Evolutionary conservation across 2,888 invertebrate genomes (phyloP).

Genomic region (Drosophila paracracens): DNA sequence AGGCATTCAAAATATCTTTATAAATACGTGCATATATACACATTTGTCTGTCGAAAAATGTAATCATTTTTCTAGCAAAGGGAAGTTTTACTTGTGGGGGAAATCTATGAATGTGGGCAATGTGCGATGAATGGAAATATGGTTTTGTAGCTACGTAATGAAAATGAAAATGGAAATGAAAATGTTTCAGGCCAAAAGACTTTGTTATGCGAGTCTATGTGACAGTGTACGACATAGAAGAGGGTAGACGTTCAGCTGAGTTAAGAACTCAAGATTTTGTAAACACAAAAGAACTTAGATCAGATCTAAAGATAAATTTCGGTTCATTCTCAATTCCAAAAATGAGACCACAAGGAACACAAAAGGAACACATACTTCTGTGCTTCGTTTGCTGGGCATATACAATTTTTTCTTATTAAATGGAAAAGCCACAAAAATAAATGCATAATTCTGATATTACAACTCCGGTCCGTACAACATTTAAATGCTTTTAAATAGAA

Average conservation of each 20-base stretch:
- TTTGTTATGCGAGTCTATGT: conserved; percentile 38
- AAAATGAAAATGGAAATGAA: conserved; percentile 35
- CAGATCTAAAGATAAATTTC: neutral
- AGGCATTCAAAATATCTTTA: conserved; percentile 15
- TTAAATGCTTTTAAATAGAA: conserved; percentile 22
- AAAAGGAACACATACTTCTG: conserved; percentile 1
- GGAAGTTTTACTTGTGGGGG: conserved; percentile 26
- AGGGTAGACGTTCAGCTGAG: neutral
- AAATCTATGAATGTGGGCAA: conserved; percentile 15
- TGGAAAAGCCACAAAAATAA: conserved; percentile 4
- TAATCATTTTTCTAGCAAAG: conserved; percentile 63
- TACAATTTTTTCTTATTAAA: neutral
- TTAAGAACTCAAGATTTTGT: neutral
- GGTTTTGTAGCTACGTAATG: conserved; percentile 38
- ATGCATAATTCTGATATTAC: conserved; percentile 10
- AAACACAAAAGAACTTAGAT: neutral
- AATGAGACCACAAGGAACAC: conserved; percentile 1
- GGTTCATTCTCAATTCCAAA: neutral
- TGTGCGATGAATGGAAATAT: conserved; percentile 34
- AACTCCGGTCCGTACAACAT: neutral
- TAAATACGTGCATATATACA: neutral
- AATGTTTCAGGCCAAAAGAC: conserved; percentile 36
- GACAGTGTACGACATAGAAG: conserved; percentile 8
- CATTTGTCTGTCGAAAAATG: conserved; percentile 50
- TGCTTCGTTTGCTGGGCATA: conserved; percentile 12